Evolutionary conservation across 1,140 invertebrate genomes (phyloP).

Genomic region (Frieseomelitta varia): DNA sequence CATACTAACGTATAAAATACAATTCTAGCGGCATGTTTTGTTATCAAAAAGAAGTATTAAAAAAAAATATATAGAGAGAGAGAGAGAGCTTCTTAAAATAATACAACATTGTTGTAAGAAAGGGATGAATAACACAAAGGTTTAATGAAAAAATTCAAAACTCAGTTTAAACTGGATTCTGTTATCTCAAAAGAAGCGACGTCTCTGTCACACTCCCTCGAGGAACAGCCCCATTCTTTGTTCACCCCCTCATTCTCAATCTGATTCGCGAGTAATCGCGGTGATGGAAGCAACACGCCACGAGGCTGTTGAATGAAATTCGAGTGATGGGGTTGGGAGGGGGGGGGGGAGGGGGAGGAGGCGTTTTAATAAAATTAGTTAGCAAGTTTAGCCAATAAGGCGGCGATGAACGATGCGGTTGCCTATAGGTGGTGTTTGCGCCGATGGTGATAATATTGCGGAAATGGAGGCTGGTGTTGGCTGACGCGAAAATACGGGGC

Average conservation of each 20-base stretch:
- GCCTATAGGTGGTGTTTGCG: slow-evolving; percentile 53
- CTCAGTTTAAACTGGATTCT: too few relatives aligned
- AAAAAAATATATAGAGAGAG: too few relatives aligned
- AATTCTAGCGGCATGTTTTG: too few relatives aligned
- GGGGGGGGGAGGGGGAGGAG: not conserved
- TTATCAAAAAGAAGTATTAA: too few relatives aligned
- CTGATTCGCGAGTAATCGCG: not conserved
- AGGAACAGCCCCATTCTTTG: not conserved
- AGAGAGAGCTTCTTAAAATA: too few relatives aligned
- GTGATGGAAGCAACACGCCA: not conserved
- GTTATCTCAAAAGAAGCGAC: too few relatives aligned
- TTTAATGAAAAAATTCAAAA: too few relatives aligned
- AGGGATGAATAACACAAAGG: too few relatives aligned
- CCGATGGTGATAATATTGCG: slow-evolving; percentile 72
- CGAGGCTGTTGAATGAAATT: slow-evolving; percentile 2
- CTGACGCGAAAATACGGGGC: slow-evolving; percentile 71
- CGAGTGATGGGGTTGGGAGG: too few relatives aligned
- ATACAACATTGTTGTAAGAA: too few relatives aligned
- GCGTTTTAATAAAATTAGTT: slow-evolving; percentile 76
- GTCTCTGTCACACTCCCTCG: too few relatives aligned
- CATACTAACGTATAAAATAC: too few relatives aligned
- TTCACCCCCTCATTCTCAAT: not conserved
- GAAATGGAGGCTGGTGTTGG: slow-evolving; percentile 49
- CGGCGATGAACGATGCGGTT: slow-evolving; percentile 67
- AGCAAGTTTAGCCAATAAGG: slow-evolving; percentile 71